Conservation (phyloP, 1,140 invertebrate genomes). For the Pararge aegeria region DNA sequence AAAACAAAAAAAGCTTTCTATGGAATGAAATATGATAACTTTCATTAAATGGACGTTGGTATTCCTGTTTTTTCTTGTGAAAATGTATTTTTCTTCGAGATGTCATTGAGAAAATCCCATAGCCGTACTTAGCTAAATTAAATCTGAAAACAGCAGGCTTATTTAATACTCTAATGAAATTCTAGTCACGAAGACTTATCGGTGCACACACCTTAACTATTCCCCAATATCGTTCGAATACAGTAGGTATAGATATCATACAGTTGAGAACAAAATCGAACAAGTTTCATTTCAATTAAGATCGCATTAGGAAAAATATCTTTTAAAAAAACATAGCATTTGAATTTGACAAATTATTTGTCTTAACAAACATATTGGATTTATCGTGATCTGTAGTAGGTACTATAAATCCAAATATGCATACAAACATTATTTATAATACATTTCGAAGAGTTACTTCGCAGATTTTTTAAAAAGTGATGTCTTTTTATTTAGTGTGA, state of each 20-base stretch:
- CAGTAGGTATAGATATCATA: background rate
- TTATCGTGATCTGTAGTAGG: no score
- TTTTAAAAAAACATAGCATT: no score
- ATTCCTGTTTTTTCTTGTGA: background rate
- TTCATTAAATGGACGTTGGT: background rate
- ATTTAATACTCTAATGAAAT: slow-evolving; percentile 58
- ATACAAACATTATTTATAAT: no score
- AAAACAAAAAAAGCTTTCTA: background rate
- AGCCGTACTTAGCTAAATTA: slow-evolving; percentile 40
- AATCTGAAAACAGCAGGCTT: slow-evolving; percentile 46
- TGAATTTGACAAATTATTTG: no score
- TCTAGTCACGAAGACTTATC: slow-evolving; percentile 44
- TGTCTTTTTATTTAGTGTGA: no score
- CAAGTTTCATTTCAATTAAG: no score
- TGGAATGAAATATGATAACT: background rate
- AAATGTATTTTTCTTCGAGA: background rate
- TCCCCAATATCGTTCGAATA: slow-evolving; percentile 49
- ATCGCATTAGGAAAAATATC: no score
- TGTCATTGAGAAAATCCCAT: background rate
- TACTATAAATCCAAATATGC: no score
- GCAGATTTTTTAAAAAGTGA: no score
- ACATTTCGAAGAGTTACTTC: no score
- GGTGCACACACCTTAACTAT: slow-evolving; percentile 52
- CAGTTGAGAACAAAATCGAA: slow-evolving; percentile 8
- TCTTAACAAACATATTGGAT: no score